phyloP scores from a whole-genome alignment of 2,888 invertebrate genomes.

The Spatulosminthurus flaviceps region DNA sequence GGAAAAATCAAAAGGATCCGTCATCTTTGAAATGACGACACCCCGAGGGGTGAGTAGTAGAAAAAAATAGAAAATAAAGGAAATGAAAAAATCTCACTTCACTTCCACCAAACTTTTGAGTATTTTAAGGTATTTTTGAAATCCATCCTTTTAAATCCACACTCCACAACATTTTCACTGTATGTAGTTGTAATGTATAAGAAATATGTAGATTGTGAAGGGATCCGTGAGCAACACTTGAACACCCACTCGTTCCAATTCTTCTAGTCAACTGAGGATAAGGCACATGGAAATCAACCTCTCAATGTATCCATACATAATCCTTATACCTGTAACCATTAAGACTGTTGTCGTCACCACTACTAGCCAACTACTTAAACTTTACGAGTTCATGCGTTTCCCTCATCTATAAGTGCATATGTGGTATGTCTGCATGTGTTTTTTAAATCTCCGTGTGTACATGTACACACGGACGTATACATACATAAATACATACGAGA shows the following conservation, averaged over 20 bases:
- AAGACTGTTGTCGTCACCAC: constrained; percentile 25
- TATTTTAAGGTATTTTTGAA: constrained; percentile 25
- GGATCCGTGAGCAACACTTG: constrained; percentile 10
- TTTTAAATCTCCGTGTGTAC: not conserved
- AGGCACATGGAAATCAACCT: constrained; percentile 41
- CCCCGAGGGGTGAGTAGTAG: not conserved
- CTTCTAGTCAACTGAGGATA: constrained; percentile 43
- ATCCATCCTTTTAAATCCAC: constrained; percentile 26
- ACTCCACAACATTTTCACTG: constrained; percentile 23
- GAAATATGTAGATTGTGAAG: constrained; percentile 15
- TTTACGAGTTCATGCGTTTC: constrained; percentile 40
- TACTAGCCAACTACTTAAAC: constrained; percentile 14
- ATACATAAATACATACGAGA: too few species aligned
- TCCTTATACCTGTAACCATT: constrained; percentile 38
- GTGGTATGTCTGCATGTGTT: not conserved
- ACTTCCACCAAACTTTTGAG: not conserved
- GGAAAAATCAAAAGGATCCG: constrained; percentile 49
- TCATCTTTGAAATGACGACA: constrained; percentile 26
- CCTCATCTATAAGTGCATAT: constrained; percentile 12
- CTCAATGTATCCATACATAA: constrained; percentile 7
- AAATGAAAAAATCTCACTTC: not conserved
- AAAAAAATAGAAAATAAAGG: not conserved
- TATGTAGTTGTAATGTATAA: not conserved
- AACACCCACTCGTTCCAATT: constrained; percentile 32
- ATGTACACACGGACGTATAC: not conserved